Evolutionary conservation across 2,113 vertebrate species (phyloP).

Genomic region (Sus scrofa): DNA sequence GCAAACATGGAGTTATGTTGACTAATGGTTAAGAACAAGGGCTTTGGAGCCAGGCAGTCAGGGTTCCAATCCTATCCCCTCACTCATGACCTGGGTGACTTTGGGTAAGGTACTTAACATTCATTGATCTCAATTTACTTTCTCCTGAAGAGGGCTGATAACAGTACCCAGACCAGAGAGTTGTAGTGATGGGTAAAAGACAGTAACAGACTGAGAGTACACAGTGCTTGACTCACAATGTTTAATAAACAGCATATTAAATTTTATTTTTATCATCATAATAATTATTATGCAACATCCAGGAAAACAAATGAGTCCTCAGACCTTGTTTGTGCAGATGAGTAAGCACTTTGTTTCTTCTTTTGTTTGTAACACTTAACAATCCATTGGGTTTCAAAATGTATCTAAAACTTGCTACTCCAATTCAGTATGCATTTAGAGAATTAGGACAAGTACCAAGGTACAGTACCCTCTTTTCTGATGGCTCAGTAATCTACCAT

Average conservation of each 20-base stretch:
- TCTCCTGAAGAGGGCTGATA: background rate
- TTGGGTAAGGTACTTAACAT: constrained; percentile 10
- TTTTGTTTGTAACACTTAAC: constrained; percentile 24
- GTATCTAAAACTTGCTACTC: constrained; percentile 21
- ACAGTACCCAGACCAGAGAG: background rate
- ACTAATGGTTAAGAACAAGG: background rate
- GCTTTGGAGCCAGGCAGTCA: background rate
- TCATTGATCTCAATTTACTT: constrained; percentile 2
- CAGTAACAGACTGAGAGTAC: background rate
- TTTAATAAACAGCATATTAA: background rate
- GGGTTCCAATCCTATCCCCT: background rate
- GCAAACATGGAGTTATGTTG: background rate
- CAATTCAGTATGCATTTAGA: background rate
- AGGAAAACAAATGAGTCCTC: background rate
- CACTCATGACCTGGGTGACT: background rate
- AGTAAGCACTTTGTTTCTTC: background rate
- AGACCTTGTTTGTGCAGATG: background rate
- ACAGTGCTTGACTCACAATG: background rate
- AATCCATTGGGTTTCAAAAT: background rate
- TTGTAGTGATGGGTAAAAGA: background rate
- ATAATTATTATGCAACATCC: background rate
- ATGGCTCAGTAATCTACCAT: background rate
- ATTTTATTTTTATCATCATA: background rate
- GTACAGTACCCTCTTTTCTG: background rate
- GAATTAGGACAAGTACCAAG: background rate